Evolutionary conservation across 2,797 vertebrate species (phyloP), one percentile per base, ranked within the genome.

Genomic region (Lepus townsendii): DNA sequence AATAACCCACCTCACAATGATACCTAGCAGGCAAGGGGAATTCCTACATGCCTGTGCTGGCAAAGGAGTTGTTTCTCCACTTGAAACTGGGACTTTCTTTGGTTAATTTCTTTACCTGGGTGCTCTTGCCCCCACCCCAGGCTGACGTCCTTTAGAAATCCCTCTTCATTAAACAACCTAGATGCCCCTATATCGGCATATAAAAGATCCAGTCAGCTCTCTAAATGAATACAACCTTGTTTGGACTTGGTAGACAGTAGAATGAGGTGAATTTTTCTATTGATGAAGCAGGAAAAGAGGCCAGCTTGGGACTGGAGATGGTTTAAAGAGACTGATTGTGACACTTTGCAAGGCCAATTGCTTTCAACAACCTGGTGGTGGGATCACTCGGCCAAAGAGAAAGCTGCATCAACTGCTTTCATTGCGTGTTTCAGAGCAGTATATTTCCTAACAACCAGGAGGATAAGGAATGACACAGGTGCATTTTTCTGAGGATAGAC

Each of bases 1-100:
- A 96, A 88, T 89, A 91, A 94, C 91, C 95, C 60, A 96, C 52
- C 63, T 96, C 89, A 87, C 17, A 75, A 63, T 95, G 93, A 72
- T 27, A 30, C 73, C 75, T 91, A 77, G 78, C 13, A 75, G 72
- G 42, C 66, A 77, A 94, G 82, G 76, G 76, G 69, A 91, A 82
- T 87, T 92, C 95, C 62, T 24, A 62, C 79, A 83, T n/a, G 24
- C 38, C n/a, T 92, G 91, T 91, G 57, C 71, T 94, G 72, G 88
- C 83, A 88, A 92, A 68, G 32, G 62, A 63, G 20, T 42, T 69
- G 10, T 63, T 92, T 95, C 42, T 57, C 42, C 27, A 42, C 38
- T 38, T 42, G 38, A 38, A 38, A 54, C 68, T 76, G 80, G 79
- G 20, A 9, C 60, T 35, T 84, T 35, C 54, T 68, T 91, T 78